Evolutionary conservation across 1,140 invertebrate genomes (phyloP), one percentile per base, ranked within the genome.

Genomic region (Drosophila sp.): DNA sequence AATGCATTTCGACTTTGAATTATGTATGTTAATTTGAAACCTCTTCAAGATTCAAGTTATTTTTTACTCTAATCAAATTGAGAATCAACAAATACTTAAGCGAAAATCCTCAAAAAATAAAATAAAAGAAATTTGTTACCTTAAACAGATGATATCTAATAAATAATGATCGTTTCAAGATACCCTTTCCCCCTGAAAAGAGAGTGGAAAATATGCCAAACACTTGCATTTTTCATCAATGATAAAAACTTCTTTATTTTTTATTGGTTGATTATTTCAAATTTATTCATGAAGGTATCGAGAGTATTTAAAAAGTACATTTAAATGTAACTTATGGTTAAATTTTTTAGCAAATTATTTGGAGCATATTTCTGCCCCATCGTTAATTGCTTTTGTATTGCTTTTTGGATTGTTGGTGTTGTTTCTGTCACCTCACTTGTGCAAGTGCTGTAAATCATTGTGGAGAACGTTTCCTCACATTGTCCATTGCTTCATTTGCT

Each of bases 1-100:
- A 50, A 50, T 50, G 44, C 44, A 50, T 50, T 50, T 50, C 44
- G 25, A 25, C 44, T 50, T 50, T 50, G 25, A 50, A 50, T 50
- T 50, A 50, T 50, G 44, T 50, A 50, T 50, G 44, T 50, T 50
- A 50, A 50, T 50, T 50, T 50, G 2, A 27, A 23, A 27, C 7
- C 4, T 7, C 2, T 8, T 7, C 2, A 27, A 50, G 44, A 50
- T 50, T 27, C 4, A 10, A 50, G 23, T 50, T 50, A 50, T 50
- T 50, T 50, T 47, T 47, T 35, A 3, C 17, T 47, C 6, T 23
- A 27, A 50, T 50, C 44, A 50, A 50, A 50, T 50, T 50, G 44
- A 25, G 6, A 23, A 47, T 47, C 44, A 8, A 8, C 7, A 35
- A 47, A 47, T 47, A 47, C 7, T 47, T 47, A 8, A 27, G 44